phyloP scores from a whole-genome alignment of 2,113 vertebrate genomes.

The Dasypus novemcinctus region DNA sequence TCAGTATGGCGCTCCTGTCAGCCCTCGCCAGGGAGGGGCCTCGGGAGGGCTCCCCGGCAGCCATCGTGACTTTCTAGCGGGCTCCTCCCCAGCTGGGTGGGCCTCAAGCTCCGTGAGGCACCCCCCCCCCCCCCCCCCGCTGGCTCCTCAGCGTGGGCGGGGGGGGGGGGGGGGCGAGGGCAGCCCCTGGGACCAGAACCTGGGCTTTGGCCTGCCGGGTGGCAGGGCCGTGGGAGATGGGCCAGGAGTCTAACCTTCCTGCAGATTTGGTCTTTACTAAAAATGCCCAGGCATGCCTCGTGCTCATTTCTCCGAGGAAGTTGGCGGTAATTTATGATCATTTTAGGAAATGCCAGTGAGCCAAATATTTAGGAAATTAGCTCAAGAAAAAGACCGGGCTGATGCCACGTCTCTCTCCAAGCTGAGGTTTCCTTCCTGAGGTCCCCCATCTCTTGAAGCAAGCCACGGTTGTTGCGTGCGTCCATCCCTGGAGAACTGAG shows the following conservation, averaged over 20 bases:
- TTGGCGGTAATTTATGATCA: not conserved
- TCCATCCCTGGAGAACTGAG: no score
- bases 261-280: not conserved
- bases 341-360: not conserved
- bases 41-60: not conserved
- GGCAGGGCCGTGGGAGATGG: not conserved
- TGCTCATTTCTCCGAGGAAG: not conserved
- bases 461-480: rapidly evolving
- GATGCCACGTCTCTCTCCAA: not conserved
- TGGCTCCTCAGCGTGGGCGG: not conserved
- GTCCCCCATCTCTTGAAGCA: not conserved
- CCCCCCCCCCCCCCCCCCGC: not conserved
- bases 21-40: not conserved
- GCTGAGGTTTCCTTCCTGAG: not conserved
- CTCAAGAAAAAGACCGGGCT: not conserved
- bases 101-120: not conserved
- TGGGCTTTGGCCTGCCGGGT: not conserved
- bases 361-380: not conserved
- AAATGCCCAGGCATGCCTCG: not conserved
- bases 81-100: not conserved
- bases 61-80: not conserved
- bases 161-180: not conserved
- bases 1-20: conserved; percentile 79
- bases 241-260: not conserved
- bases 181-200: not conserved